Evolutionary conservation across 1,140 invertebrate species (phyloP).

Genomic region (Rhizoglyphus robini): DNA sequence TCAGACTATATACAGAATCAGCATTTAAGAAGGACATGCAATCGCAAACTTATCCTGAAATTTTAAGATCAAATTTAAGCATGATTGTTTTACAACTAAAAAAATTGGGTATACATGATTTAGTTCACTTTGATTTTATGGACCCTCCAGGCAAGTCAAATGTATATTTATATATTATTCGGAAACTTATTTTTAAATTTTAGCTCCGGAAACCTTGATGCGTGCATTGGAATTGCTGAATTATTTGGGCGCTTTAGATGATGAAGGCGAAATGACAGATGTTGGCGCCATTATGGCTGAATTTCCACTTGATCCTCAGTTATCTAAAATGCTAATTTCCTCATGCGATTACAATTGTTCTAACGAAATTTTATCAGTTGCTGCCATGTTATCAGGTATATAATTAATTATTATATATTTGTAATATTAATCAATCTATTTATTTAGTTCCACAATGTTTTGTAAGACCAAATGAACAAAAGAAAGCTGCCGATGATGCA

Average conservation of each 20-base stretch:
- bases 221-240: constrained; percentile 91
- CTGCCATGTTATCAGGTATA: constrained; percentile 96
- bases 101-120: constrained; percentile 96
- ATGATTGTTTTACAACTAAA: constrained; percentile 96
- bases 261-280: constrained; percentile 87
- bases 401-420: constrained; percentile 24
- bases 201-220: constrained; percentile 99
- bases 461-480: constrained; percentile 94
- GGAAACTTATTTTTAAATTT: constrained; percentile 23
- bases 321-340: constrained; percentile 97
- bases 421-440: constrained; percentile 25
- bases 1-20: constrained; percentile 95
- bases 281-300: constrained; percentile 98
- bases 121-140: constrained; percentile 99
- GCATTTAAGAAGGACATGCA: constrained; percentile 99
- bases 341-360: constrained; percentile 92
- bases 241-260: constrained; percentile 89
- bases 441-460: constrained; percentile 93
- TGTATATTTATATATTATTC: neutral
- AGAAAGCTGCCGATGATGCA: constrained; percentile 95
- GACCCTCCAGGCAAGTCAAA: constrained; percentile 63
- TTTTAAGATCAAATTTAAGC: constrained; percentile 87
- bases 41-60: constrained; percentile 98
- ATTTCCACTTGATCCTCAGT: constrained; percentile 95
- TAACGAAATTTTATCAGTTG: constrained; percentile 97